A percentile compares a stretch with the other conserved stretches of the same genome.
Conservation (phyloP, 2,888 invertebrate species). For the Cantharis nigra region DNA sequence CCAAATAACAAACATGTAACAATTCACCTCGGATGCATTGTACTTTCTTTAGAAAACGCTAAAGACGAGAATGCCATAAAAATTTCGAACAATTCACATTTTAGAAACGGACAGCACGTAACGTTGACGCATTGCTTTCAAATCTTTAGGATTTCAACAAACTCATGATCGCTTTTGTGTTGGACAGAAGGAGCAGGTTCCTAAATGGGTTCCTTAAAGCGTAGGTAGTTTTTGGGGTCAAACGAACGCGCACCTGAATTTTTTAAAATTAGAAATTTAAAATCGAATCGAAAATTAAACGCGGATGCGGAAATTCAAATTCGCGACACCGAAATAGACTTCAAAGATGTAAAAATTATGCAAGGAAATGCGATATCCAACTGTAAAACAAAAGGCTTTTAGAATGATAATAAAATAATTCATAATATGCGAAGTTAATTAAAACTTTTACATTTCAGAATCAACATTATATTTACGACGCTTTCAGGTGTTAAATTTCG, state of each 20-base stretch:
- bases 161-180: conserved; percentile 46
- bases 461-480: background rate
- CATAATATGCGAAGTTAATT: background rate
- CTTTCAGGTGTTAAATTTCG: background rate
- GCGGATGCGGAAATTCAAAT: background rate
- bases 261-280: background rate
- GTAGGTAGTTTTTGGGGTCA: background rate
- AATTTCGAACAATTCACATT: conserved; percentile 35
- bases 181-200: conserved; percentile 14
- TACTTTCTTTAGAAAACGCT: background rate
- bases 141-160: conserved; percentile 46
- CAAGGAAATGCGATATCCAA: background rate
- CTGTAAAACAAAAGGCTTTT: background rate
- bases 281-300: background rate
- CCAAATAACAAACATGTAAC: conserved; percentile 48
- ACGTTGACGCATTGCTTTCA: conserved; percentile 41
- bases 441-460: background rate
- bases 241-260: background rate
- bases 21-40: conserved; percentile 41
- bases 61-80: background rate
- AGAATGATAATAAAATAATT: background rate
- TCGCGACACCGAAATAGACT: background rate
- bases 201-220: background rate
- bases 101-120: conserved; percentile 39
- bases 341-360: background rate